phyloP scores from a whole-genome alignment of 35 echinoderm and acorn worm species.

The Chiridota heheva region DNA sequence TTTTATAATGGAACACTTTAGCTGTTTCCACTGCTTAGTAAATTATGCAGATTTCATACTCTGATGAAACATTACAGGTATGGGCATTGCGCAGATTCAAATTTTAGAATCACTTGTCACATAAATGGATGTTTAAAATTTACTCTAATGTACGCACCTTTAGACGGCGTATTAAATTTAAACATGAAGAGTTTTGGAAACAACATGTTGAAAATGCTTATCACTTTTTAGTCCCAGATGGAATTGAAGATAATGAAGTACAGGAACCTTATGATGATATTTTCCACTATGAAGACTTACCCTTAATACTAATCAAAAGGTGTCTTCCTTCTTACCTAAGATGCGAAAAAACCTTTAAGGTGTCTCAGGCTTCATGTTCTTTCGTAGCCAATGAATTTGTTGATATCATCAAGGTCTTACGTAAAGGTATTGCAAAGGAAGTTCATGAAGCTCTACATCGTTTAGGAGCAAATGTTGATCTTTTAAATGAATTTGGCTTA shows the following conservation, averaged over 20 bases:
- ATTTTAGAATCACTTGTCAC: not conserved
- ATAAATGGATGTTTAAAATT: not conserved
- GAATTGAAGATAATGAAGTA: conserved; percentile 13
- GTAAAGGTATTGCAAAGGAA: conserved; percentile 8
- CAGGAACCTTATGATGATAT: not conserved
- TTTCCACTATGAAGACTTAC: not conserved
- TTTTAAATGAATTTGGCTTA: conserved; percentile 11
- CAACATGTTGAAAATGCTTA: not conserved
- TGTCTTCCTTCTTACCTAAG: conserved; percentile 12
- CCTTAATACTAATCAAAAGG: not conserved
- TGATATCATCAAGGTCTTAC: not conserved
- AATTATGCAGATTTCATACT: too few relatives aligned
- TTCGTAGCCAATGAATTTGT: conserved; percentile 45
- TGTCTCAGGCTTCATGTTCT: conserved; percentile 4
- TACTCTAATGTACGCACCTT: conserved; percentile 1
- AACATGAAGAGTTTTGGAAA: conserved; percentile 3
- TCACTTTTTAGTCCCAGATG: not conserved
- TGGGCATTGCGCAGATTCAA: not conserved
- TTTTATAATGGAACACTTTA: too few relatives aligned
- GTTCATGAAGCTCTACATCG: not conserved
- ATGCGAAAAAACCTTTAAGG: conserved; percentile 18
- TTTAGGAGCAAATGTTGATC: not conserved
- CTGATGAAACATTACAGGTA: conserved; percentile 6
- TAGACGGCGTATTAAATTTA: not conserved
- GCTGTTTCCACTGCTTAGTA: too few relatives aligned